Conservation (phyloP, 2,113 vertebrate species). For the Malaclemys terrapin region DNA sequence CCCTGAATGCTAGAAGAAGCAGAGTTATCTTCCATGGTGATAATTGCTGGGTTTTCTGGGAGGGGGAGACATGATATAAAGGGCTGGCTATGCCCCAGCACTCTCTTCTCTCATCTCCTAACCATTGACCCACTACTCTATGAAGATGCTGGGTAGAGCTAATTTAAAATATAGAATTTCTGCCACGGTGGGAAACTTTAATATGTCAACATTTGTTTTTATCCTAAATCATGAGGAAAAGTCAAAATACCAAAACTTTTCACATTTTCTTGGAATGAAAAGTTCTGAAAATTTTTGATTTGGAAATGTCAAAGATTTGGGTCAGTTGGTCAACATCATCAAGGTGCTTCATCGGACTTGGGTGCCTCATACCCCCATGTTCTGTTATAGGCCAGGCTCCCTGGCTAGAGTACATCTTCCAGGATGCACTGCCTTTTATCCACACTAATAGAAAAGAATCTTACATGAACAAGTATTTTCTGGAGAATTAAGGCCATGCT, state of each 20-base stretch:
- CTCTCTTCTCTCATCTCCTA: not conserved
- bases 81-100: rapidly evolving
- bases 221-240: not conserved
- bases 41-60: not conserved
- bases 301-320: not conserved
- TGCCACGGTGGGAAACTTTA: rapidly evolving
- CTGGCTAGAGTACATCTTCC: not conserved
- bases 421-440: not conserved
- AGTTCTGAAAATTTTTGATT: not conserved
- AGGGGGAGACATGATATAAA: not conserved
- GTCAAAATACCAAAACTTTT: not conserved
- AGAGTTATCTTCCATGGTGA: not conserved
- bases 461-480: not conserved
- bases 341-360: not conserved
- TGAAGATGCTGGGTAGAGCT: not conserved
- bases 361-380: rapidly evolving
- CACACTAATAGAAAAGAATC: not conserved
- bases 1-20: not conserved
- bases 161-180: not conserved
- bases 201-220: not conserved
- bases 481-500: not conserved
- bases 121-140: not conserved
- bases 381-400: not conserved
- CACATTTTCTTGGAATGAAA: not conserved
- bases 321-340: not conserved